A percentile compares a stretch with the other conserved stretches of the same genome.
Evolutionary conservation across 1,140 invertebrate species (phyloP).

Genomic region (Solen grandis): DNA sequence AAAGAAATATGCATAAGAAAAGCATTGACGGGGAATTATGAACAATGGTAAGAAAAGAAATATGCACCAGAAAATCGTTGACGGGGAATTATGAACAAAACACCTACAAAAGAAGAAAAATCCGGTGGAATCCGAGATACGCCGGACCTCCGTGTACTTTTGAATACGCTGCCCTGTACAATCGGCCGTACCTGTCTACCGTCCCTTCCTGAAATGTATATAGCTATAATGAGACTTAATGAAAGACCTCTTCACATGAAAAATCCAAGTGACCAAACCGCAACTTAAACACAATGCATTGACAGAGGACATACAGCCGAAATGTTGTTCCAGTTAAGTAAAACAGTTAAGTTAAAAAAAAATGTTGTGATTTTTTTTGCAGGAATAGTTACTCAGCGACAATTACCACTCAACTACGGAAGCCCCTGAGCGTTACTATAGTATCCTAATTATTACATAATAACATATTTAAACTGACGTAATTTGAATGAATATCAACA

Average conservation of each 20-base stretch:
- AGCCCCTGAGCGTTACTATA: too few species aligned
- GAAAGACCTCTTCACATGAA: neutral
- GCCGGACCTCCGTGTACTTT: neutral
- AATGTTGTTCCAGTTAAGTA: neutral
- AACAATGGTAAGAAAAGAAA: neutral
- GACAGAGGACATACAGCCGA: too few species aligned
- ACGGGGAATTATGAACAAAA: neutral
- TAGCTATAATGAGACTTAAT: neutral
- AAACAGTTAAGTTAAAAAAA: neutral
- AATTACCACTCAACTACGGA: too few species aligned
- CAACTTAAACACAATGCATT: too few species aligned
- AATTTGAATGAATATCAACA: too few species aligned
- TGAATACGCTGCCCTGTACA: neutral
- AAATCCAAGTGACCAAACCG: too few species aligned
- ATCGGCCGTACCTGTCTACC: slow-evolving; percentile 10
- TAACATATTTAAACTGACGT: too few species aligned
- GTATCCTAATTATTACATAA: too few species aligned
- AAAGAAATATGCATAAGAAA: neutral
- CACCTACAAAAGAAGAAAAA: slow-evolving; percentile 36
- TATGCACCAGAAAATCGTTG: neutral
- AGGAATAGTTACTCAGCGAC: too few species aligned
- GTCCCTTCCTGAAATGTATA: slow-evolving; percentile 24
- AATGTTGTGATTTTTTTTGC: neutral
- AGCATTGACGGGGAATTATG: neutral
- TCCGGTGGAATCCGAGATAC: slow-evolving; percentile 19